Evolutionary conservation across 2,113 vertebrate genomes (phyloP).

Genomic region (Recurvirostra avosetta): DNA sequence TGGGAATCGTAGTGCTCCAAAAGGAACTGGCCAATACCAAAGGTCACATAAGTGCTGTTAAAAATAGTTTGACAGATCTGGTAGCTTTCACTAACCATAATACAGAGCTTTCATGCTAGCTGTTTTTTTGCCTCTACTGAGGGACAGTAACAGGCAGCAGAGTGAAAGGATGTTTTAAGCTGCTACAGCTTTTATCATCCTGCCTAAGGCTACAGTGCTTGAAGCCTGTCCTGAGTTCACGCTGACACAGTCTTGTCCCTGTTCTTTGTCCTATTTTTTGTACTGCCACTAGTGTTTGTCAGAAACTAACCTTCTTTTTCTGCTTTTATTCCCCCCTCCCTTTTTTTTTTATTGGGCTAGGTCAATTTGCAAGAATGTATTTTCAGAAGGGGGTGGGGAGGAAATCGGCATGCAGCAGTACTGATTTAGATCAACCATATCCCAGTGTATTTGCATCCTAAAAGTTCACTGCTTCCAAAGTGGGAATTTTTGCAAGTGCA

Average conservation of each 20-base stretch:
- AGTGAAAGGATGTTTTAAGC: neutral
- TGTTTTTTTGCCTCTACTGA: neutral
- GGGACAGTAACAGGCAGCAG: neutral
- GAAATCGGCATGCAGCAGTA: neutral
- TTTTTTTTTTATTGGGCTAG: neutral
- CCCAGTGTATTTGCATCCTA: neutral
- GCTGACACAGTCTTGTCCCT: neutral
- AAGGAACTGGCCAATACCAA: neutral
- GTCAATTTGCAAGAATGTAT: neutral
- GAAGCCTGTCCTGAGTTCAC: neutral
- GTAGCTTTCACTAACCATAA: neutral
- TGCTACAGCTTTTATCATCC: neutral
- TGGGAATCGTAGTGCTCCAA: neutral
- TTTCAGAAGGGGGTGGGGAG: neutral
- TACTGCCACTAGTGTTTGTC: neutral
- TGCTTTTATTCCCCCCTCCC: neutral
- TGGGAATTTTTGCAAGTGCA: neutral
- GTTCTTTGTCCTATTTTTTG: neutral
- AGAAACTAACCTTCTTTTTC: neutral
- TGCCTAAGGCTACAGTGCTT: neutral
- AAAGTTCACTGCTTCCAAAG: neutral
- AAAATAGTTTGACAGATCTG: neutral
- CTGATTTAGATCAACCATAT: neutral
- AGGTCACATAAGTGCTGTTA: neutral
- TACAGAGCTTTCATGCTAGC: neutral